These are phyloP conservation scores for Theonella swinhoei DNA, from an alignment of 37 sponge, comb jelly and placozoan species.

Conservation along the genomic window DNA sequence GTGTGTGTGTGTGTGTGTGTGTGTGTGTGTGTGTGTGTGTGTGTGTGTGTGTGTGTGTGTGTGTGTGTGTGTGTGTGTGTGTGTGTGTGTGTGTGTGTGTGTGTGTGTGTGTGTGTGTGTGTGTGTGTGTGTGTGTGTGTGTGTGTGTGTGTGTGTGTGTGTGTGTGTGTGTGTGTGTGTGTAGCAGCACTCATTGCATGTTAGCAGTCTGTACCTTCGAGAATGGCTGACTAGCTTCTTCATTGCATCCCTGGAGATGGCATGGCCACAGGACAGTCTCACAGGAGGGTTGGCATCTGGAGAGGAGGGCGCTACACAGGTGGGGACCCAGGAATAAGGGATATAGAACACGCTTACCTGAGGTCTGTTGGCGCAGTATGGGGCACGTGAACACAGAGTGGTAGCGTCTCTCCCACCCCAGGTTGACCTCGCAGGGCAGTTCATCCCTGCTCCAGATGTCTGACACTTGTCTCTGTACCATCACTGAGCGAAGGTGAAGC, in stretches of 20 bases:
- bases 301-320: slow-evolving; percentile 8
- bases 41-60: too few relatives aligned
- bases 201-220: slow-evolving; percentile 28
- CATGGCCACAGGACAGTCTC: slow-evolving; percentile 91
- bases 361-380: slow-evolving; percentile 86
- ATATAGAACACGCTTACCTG: too few relatives aligned
- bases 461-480: slow-evolving; percentile 73
- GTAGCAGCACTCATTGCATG: background rate
- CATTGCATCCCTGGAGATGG: slow-evolving; percentile 93
- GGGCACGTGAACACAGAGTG: slow-evolving; percentile 97
- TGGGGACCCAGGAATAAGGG: too few relatives aligned
- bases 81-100: too few relatives aligned
- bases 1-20: too few relatives aligned
- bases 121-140: too few relatives aligned
- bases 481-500: slow-evolving; percentile 64
- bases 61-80: too few relatives aligned
- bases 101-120: too few relatives aligned
- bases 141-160: slow-evolving; percentile 6
- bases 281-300: slow-evolving; percentile 89
- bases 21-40: too few relatives aligned
- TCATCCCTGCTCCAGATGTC: slow-evolving; percentile 78
- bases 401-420: slow-evolving; percentile 74
- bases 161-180: slow-evolving; percentile 1
- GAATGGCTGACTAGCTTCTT: slow-evolving; percentile 72
- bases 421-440: slow-evolving; percentile 83